Base-by-base conservation (phyloP, 2,888 invertebrate genomes). In the Hypomecis punctinalis region DNA sequence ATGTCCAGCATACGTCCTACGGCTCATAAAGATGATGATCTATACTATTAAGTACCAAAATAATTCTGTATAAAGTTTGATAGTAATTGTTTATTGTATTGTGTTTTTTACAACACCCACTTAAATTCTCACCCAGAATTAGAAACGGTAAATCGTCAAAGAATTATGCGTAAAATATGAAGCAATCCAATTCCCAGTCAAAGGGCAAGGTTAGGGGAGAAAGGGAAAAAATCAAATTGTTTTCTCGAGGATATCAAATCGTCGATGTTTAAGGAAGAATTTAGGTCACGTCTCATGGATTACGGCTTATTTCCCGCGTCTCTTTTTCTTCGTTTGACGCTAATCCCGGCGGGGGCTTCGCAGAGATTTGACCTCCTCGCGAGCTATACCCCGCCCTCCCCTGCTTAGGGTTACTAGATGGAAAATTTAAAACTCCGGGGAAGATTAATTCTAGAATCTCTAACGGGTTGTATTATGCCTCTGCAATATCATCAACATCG, bases 251-350 rank as follows among this genome's bases (percentile, higher is more conserved):
- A 86, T 90, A 90, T 91, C 88, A 90, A 89, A 90, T 89, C 85
- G 89, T 81, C 87, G 86, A 89, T 90, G 88, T 90, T 90, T 89
- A 90, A 87, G 85, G 79, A 86, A 80, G 85, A 87, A 91, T 91
- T 89, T 90, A 83, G 91, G 92, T 90, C 91, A 91, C 91, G 92
- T 91, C 86, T 87, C 84, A 74, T 83, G 91, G 91, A 91, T 91
- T 91, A 91, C 87, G 89, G 86, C 87, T 90, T 90, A 90, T 91
- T 91, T 86, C 87, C 85, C 84, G 88, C 88, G 86, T 86, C 89
- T 85, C 89, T 90, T 91, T 91, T 90, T 91, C 90, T 90, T 89
- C 91, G 90, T 90, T 90, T 89, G 91, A 86, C 89, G 89, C 83
- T 90, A 90, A 91, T 91, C 91, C 91, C 86, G 78, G 66, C 78